Evolutionary conservation across 2,113 vertebrate species (phyloP).

Genomic region (Neogobius melanostomus): DNA sequence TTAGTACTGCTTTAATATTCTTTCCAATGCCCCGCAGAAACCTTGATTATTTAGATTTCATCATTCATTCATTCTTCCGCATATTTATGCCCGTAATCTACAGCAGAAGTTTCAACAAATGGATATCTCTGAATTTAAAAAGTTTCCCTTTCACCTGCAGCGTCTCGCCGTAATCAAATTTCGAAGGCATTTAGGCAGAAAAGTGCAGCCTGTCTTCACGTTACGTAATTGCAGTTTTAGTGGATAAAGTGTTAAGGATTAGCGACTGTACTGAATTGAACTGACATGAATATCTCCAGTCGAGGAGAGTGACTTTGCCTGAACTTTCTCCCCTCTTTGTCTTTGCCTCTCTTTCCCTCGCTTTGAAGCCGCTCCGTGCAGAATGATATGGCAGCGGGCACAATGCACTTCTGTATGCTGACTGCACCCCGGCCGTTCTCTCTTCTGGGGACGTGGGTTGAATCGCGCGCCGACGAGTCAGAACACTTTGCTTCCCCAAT

Average conservation of each 20-base stretch:
- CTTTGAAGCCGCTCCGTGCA: conserved; percentile 54
- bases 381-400: conserved; percentile 23
- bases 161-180: too few relatives aligned
- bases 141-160: too few relatives aligned
- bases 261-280: conserved; percentile 67
- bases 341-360: conserved; percentile 19
- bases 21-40: too few relatives aligned
- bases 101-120: too few relatives aligned
- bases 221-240: conserved; percentile 61
- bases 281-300: conserved; percentile 65
- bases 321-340: conserved; percentile 11
- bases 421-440: conserved; percentile 39
- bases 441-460: conserved; percentile 5
- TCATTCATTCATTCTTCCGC: too few relatives aligned
- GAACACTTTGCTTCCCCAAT: background rate
- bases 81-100: too few relatives aligned
- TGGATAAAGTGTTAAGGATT: conserved; percentile 52
- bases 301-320: conserved; percentile 47
- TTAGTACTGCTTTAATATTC: too few relatives aligned
- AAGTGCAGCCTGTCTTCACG: conserved; percentile 28
- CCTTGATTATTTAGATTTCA: too few relatives aligned
- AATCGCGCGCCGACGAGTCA: background rate
- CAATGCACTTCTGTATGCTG: conserved; percentile 28
- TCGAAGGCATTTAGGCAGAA: too few relatives aligned
- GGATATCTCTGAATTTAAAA: too few relatives aligned